These are phyloP conservation scores for Cyclophora punctaria DNA, from an alignment of 2,888 invertebrate genomes.

Conservation along the genomic window DNA sequence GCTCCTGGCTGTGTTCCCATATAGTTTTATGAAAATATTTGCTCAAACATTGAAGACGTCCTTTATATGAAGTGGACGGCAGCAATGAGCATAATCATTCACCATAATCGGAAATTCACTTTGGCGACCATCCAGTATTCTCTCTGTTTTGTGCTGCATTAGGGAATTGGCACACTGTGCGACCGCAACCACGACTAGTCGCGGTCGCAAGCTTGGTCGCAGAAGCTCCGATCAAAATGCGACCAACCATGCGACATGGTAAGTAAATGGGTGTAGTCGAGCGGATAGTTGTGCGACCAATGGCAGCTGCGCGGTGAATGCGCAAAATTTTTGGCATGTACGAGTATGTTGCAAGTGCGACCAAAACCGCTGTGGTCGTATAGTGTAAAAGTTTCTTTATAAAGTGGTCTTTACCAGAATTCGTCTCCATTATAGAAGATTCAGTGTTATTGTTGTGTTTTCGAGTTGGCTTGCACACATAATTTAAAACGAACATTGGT, in stretches of 20 bases:
- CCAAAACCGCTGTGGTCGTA: no score
- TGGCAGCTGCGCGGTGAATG: no score
- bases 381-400: no score
- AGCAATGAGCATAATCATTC: constrained; percentile 29
- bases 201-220: background rate
- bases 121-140: constrained; percentile 48
- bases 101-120: constrained; percentile 54
- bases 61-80: constrained; percentile 22
- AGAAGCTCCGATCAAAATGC: no score
- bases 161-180: no score
- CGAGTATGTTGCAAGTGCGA: no score
- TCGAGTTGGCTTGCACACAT: constrained; percentile 13
- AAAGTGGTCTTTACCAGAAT: constrained; percentile 22
- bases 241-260: no score
- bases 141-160: constrained; percentile 26
- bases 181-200: constrained; percentile 3
- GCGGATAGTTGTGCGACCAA: no score
- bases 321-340: no score
- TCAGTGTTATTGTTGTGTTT: constrained; percentile 27
- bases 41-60: constrained; percentile 18
- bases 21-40: constrained; percentile 15
- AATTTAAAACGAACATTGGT: constrained; percentile 16
- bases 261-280: no score
- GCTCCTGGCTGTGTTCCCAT: constrained; percentile 1
- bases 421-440: constrained; percentile 34